phyloP scores from a whole-genome alignment of 2,113 vertebrate species.

The Oryzias melastigma region DNA sequence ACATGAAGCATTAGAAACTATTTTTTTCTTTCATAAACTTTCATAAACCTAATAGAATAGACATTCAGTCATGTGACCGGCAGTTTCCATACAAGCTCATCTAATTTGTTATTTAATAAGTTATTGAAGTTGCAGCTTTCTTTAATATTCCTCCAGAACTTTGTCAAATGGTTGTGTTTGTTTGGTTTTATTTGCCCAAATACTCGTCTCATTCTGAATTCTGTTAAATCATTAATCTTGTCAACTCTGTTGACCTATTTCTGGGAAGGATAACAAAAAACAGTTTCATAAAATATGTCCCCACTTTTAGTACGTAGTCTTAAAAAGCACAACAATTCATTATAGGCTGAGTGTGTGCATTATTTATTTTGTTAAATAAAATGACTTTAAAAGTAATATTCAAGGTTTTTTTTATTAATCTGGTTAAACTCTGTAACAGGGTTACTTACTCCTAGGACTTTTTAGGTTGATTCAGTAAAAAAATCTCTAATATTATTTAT shows the following conservation, averaged over 20 bases:
- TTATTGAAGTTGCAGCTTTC: no score
- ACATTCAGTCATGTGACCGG: no score
- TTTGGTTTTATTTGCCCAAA: constrained; percentile 30
- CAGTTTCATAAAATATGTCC: constrained; percentile 30
- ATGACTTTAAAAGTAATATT: constrained; percentile 45
- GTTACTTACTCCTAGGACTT: no score
- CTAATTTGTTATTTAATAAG: no score
- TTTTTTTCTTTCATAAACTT: no score
- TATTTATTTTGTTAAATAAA: constrained; percentile 48
- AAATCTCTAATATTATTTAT: no score
- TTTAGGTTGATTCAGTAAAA: no score
- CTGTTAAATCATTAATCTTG: neutral
- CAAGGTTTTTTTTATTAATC: constrained; percentile 28
- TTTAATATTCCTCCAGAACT: no score
- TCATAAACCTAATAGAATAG: no score
- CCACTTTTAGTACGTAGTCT: constrained; percentile 24
- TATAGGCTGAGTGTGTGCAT: constrained; percentile 29
- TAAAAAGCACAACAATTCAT: constrained; percentile 48
- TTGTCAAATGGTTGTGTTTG: neutral
- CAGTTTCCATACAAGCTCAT: no score
- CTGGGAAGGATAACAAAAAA: constrained; percentile 19
- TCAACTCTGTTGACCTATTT: constrained; percentile 40
- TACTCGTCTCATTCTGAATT: constrained; percentile 22
- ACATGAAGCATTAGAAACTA: no score
- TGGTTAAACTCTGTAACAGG: no score